phyloP scores from a whole-genome alignment of 2,888 invertebrate genomes.

The Tridacna gigas region DNA sequence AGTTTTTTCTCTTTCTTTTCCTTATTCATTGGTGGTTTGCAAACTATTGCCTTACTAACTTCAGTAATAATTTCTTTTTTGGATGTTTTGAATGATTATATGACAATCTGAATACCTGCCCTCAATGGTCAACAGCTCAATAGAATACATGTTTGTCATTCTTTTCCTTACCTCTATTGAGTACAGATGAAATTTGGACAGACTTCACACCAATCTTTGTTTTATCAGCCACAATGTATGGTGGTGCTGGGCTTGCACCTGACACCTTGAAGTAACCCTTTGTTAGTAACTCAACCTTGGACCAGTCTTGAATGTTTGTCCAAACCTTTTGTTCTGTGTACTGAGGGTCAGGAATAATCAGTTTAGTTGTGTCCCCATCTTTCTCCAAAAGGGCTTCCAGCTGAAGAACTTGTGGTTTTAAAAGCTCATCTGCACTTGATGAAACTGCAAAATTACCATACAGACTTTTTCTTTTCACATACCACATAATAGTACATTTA shows the following conservation, averaged over 20 bases:
- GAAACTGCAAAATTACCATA: background rate
- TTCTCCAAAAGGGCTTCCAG: slow-evolving; percentile 7
- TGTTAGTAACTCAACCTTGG: background rate
- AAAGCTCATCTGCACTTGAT: background rate
- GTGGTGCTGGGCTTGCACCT: background rate
- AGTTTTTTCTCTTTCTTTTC: too few relatives aligned
- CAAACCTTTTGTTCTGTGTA: slow-evolving; percentile 10
- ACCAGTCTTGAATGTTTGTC: slow-evolving; percentile 32
- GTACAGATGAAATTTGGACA: background rate
- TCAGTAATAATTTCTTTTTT: too few relatives aligned
- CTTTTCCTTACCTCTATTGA: slow-evolving; percentile 19
- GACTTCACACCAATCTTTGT: slow-evolving; percentile 24
- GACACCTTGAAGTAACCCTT: background rate
- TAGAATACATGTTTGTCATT: too few relatives aligned
- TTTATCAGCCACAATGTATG: background rate
- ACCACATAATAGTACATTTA: background rate
- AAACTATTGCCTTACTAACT: too few relatives aligned
- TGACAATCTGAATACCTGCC: too few relatives aligned
- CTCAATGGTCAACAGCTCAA: too few relatives aligned
- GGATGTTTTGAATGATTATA: too few relatives aligned
- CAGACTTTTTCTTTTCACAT: background rate
- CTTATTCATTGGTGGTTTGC: too few relatives aligned
- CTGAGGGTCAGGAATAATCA: slow-evolving; percentile 5
- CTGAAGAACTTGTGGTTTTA: slow-evolving; percentile 1
- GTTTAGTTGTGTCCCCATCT: background rate